Base-by-base conservation (phyloP, 2,113 vertebrate genomes). In the Naja naja region DNA sequence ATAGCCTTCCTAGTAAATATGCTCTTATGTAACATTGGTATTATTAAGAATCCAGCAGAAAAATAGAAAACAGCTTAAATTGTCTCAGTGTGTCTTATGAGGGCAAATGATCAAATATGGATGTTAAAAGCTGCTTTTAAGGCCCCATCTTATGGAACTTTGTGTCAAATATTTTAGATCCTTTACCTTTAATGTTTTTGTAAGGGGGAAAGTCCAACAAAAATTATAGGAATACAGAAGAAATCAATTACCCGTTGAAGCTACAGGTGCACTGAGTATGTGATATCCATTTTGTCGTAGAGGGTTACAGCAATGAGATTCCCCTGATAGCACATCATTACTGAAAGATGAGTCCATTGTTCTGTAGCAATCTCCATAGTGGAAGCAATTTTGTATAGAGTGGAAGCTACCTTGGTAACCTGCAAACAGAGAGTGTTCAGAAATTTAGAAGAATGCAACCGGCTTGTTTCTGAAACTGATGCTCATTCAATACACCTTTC, bases 391-490 rank as follows among this genome's bases (percentile, higher is more conserved):
- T 94, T 99, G 98, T 97, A 98, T 97, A 93, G 98, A 97, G 95
- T 98, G 98, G 96, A 99, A 99, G 96, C 98, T 99, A 96, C 99
- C 99, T 96, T 99, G 99, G 98, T 99, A 99, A 97, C 99, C 99
- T 99, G 96, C 58, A 96, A 97, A 94, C 52, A 97, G 96, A 97
- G 88, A 94, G 93, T 45, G 94, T 93, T 94, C 60, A 91, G 55
- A 93, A 52, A 92, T 14, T 64, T 93, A 1, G 93, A 93, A 92
- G 88, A 86, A 30, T 1, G 4, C 74, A 81, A 87, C 92, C 55
- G 2, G 43, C 90, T 93, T 91, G 8, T 1, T 88, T 94, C 52
- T 85, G 94, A 87, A 55, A 93, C 88, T 53, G 30, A 60, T 39
- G 88, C 60, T 87, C 27, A 91, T 85, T 30, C 85, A 81, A 54